Conservation (phyloP, 2,797 vertebrate genomes). For the Rhinatrema bivittatum region DNA sequence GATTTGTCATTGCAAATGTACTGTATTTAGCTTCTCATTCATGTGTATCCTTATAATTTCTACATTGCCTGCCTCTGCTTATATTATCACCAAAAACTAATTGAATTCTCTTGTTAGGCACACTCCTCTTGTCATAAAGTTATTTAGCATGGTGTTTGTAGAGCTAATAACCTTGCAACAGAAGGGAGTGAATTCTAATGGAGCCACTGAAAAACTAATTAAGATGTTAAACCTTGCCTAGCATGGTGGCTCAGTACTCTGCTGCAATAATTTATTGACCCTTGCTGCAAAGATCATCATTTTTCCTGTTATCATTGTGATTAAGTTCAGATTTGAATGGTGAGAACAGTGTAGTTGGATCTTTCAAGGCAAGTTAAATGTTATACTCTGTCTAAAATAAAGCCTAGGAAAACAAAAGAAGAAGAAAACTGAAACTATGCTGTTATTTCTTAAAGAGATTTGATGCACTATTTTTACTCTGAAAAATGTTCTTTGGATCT, state of each 20-base stretch:
- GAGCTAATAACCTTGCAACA: not conserved
- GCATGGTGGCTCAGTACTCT: not conserved
- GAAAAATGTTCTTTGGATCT: too few relatives aligned
- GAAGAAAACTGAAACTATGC: too few relatives aligned
- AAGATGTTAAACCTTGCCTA: not conserved
- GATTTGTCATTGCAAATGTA: not conserved
- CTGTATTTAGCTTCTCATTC: not conserved
- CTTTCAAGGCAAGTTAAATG: not conserved
- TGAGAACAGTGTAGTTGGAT: not conserved
- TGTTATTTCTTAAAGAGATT: too few relatives aligned
- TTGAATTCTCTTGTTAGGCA: not conserved
- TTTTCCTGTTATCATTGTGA: not conserved
- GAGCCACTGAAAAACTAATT: slow-evolving; percentile 1
- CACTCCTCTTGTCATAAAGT: not conserved
- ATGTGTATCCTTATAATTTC: not conserved
- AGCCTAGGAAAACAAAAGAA: too few relatives aligned
- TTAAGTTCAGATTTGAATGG: not conserved
- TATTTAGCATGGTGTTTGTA: slow-evolving; percentile 1
- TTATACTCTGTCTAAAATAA: too few relatives aligned
- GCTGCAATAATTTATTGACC: not conserved
- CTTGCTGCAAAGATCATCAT: not conserved
- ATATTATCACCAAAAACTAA: not conserved
- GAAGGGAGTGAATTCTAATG: not conserved
- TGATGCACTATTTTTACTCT: too few relatives aligned
- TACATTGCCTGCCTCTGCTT: not conserved